Conservation (phyloP, 2,888 invertebrate species). For the Pristionchus entomophagus region DNA sequence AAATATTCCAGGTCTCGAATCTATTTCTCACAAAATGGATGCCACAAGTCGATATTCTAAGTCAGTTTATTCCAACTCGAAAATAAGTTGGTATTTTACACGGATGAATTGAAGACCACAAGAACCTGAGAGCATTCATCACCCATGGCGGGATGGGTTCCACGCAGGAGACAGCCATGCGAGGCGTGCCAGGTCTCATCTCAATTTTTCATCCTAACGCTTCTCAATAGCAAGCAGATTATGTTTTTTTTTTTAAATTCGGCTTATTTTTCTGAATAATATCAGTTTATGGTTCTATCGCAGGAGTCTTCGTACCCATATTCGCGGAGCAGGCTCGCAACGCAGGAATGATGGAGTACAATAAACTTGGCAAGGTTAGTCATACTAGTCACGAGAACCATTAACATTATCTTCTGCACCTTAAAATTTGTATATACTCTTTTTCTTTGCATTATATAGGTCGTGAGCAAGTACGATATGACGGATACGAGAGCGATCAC, state of each 20-base stretch:
- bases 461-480: neutral
- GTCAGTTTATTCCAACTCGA: too few relatives aligned
- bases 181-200: neutral
- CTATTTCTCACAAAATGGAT: neutral
- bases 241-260: too few relatives aligned
- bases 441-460: too few relatives aligned
- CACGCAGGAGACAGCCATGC: neutral
- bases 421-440: too few relatives aligned
- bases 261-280: too few relatives aligned
- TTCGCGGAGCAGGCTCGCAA: neutral
- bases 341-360: constrained; percentile 12
- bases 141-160: constrained; percentile 18
- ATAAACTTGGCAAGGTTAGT: neutral
- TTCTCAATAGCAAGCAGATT: too few relatives aligned
- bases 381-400: too few relatives aligned
- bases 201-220: too few relatives aligned
- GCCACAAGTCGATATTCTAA: neutral
- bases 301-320: constrained; percentile 27
- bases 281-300: too few relatives aligned
- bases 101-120: neutral
- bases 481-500: neutral
- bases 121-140: neutral
- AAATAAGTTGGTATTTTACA: neutral
- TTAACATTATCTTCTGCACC: too few relatives aligned
- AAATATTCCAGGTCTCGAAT: neutral